Evolutionary conservation across 2,888 invertebrate species (phyloP).

Genomic region (Leucoma salicis): DNA sequence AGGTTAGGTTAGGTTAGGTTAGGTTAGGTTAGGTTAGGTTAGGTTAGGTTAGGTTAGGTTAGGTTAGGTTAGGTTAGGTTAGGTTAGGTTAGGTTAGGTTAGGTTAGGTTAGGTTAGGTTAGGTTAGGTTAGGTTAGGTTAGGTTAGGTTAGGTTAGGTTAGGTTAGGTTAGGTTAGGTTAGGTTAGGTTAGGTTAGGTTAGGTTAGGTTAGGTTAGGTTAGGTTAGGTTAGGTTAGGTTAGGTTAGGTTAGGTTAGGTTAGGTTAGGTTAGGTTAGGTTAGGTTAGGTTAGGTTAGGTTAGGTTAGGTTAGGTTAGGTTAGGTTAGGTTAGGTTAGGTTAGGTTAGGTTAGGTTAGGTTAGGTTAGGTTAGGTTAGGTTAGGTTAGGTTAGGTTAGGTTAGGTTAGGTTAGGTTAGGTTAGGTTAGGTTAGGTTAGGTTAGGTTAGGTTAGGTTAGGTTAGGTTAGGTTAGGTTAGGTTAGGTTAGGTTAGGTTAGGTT

Average conservation of each 20-base stretch:
- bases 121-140: no score
- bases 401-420: conserved; percentile 19
- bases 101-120: no score
- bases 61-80: no score
- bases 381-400: conserved; percentile 17
- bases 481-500: conserved; percentile 20
- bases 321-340: conserved; percentile 14
- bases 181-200: conserved; percentile 25
- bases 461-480: conserved; percentile 15
- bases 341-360: conserved; percentile 14
- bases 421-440: conserved; percentile 16
- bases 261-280: conserved; percentile 21
- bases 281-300: conserved; percentile 19
- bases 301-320: conserved; percentile 14
- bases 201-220: conserved; percentile 24
- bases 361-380: conserved; percentile 12
- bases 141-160: conserved; percentile 20
- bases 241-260: conserved; percentile 19
- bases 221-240: conserved; percentile 15
- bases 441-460: conserved; percentile 12
- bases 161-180: conserved; percentile 25
- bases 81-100: no score
- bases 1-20: no score
- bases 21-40: no score
- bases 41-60: no score